phyloP scores from a whole-genome alignment of 2,888 invertebrate species.

The Apodemia mormo region DNA sequence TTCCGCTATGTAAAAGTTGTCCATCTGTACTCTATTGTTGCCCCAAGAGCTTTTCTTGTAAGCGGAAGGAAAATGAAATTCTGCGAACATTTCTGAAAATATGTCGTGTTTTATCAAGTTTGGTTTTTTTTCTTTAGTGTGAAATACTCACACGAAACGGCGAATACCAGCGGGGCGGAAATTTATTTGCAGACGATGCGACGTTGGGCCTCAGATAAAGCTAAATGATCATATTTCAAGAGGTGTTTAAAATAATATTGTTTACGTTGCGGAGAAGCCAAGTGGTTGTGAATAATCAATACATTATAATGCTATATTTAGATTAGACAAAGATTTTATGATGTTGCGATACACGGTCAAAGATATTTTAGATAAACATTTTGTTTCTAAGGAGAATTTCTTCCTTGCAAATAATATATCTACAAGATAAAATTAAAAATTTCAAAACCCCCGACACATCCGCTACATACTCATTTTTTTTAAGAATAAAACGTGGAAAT shows the following conservation, averaged over 20 bases:
- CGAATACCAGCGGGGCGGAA: not conserved
- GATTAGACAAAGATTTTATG: too few relatives aligned
- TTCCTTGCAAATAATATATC: too few relatives aligned
- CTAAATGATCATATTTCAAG: not conserved
- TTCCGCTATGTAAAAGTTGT: not conserved
- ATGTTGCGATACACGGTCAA: too few relatives aligned
- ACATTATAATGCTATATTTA: too few relatives aligned
- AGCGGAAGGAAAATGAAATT: not conserved
- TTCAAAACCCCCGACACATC: too few relatives aligned
- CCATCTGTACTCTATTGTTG: not conserved
- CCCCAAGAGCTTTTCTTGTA: constrained; percentile 5
- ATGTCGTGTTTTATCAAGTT: not conserved
- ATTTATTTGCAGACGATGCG: not conserved
- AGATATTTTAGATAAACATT: too few relatives aligned
- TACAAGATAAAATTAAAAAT: too few relatives aligned
- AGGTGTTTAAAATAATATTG: not conserved
- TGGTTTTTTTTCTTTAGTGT: not conserved
- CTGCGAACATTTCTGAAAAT: constrained; percentile 1
- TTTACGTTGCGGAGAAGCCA: not conserved
- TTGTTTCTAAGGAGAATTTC: too few relatives aligned
- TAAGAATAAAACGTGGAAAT: too few relatives aligned
- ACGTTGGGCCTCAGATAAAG: not conserved
- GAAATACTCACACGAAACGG: not conserved
- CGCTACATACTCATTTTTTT: too few relatives aligned
- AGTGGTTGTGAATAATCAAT: too few relatives aligned